Percentiles rank a stretch among this genome's conserved stretches.
phyloP scores from a whole-genome alignment of 1,140 invertebrate genomes.

The Drosophila eugracilis region DNA sequence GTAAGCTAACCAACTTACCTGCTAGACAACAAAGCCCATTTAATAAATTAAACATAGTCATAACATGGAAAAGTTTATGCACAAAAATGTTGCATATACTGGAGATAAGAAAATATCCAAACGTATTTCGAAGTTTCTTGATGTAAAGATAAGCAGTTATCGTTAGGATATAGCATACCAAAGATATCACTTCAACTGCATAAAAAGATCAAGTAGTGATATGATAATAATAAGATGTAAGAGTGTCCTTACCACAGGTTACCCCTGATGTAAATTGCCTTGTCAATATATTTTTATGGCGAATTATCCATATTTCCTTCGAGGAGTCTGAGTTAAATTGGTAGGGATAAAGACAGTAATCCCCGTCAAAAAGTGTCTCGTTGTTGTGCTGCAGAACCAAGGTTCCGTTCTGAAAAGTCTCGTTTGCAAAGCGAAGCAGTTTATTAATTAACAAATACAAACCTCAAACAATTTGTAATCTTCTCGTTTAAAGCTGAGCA shows the following conservation, averaged over 20 bases:
- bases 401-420: not conserved
- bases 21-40: not conserved
- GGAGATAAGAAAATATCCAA: not conserved
- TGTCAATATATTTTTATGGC: not conserved
- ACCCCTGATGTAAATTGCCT: not conserved
- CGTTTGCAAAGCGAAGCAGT: not conserved
- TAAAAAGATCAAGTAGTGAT: not conserved
- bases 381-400: not conserved
- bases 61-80: not conserved
- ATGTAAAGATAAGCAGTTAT: not conserved
- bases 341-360: not conserved
- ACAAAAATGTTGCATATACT: not conserved
- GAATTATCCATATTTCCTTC: not conserved
- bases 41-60: not conserved
- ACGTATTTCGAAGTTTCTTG: not conserved
- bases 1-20: too few species aligned
- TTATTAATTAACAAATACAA: too few species aligned
- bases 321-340: not conserved
- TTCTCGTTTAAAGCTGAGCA: not conserved
- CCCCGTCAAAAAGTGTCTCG: too few species aligned
- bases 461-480: constrained; percentile 1
- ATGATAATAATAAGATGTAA: not conserved
- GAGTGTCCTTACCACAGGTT: not conserved
- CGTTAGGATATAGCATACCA: not conserved
- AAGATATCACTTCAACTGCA: not conserved